Conservation (phyloP, 1,140 invertebrate genomes). For the Ceratosolen fusciceps region DNA sequence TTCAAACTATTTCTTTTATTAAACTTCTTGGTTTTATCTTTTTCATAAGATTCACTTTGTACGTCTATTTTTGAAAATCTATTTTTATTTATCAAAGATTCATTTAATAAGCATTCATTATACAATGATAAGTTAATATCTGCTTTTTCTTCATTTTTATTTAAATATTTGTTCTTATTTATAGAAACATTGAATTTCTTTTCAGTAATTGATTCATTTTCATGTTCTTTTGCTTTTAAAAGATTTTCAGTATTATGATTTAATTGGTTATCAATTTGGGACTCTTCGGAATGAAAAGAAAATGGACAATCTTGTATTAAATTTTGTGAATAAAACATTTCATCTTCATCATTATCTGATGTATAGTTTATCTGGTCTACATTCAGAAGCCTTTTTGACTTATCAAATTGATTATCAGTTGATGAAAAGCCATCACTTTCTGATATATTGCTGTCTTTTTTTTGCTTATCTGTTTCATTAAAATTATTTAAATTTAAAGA, state of each 20-base stretch:
- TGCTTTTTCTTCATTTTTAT: constrained; percentile 27
- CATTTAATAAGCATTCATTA: neutral
- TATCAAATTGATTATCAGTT: neutral
- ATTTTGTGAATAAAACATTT: constrained; percentile 39
- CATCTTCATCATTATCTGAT: constrained; percentile 28
- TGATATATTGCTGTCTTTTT: neutral
- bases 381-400: neutral
- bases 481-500: neutral
- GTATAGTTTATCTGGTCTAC: neutral
- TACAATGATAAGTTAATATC: neutral
- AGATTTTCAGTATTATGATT: neutral
- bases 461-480: neutral
- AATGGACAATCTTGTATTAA: constrained; percentile 36
- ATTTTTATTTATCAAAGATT: neutral
- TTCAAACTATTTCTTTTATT: neutral
- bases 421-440: constrained; percentile 1
- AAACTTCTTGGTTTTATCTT: neutral
- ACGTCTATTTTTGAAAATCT: neutral
- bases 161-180: constrained; percentile 1
- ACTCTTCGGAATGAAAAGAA: constrained; percentile 25
- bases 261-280: constrained; percentile 13
- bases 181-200: neutral
- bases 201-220: neutral
- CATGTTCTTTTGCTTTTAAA: neutral
- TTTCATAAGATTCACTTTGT: neutral